Percentiles rank a stretch among this genome's conserved stretches.
phyloP scores from a whole-genome alignment of 2,888 invertebrate genomes.

The Brachynemurus nebulosus region DNA sequence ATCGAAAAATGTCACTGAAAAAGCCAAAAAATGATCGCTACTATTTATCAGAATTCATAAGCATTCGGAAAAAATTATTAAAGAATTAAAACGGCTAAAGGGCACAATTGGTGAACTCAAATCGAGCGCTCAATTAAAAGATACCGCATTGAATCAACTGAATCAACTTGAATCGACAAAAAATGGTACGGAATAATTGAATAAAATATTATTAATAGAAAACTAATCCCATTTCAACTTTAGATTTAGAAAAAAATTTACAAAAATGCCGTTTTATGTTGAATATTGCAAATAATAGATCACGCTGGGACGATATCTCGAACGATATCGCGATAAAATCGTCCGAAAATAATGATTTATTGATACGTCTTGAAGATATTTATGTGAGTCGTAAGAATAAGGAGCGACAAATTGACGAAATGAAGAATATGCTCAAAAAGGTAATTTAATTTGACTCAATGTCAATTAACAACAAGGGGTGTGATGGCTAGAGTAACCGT shows the following conservation, averaged over 20 bases:
- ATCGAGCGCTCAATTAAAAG: not conserved
- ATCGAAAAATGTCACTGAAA: slow-evolving; percentile 6
- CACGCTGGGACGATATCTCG: not conserved
- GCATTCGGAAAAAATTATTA: slow-evolving; percentile 7
- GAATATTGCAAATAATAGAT: not conserved
- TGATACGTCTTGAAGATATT: slow-evolving; percentile 7
- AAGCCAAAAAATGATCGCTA: slow-evolving; percentile 4
- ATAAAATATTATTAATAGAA: not conserved
- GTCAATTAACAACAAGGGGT: too few relatives aligned
- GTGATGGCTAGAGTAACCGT: too few relatives aligned
- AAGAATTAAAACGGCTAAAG: slow-evolving; percentile 5
- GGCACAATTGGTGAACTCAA: not conserved
- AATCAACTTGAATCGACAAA: slow-evolving; percentile 3
- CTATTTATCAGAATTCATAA: slow-evolving; percentile 5
- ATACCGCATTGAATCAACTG: not conserved
- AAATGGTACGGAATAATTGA: slow-evolving; percentile 1
- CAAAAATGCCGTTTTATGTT: slow-evolving; percentile 4
- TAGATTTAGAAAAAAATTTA: slow-evolving; percentile 3
- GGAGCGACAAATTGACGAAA: slow-evolving; percentile 1
- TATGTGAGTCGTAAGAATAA: slow-evolving; percentile 7
- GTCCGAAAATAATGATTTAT: slow-evolving; percentile 4
- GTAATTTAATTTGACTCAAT: too few relatives aligned
- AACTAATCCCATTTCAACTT: not conserved
- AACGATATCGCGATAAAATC: not conserved
- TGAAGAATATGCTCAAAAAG: not conserved